Evolutionary conservation across 2,113 vertebrate species (phyloP).

Genomic region (Catharus fuscescens): DNA sequence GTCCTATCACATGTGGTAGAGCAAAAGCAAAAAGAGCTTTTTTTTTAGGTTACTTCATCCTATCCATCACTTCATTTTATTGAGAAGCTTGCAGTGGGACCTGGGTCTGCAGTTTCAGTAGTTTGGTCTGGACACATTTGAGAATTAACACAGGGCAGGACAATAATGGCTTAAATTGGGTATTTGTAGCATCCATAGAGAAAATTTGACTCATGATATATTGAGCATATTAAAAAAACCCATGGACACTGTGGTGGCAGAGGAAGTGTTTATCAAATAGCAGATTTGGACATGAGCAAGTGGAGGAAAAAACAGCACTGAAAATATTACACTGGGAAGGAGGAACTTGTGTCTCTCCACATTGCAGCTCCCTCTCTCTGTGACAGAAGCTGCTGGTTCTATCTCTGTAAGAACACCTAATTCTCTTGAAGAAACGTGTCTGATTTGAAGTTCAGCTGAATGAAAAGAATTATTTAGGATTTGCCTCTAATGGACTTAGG

Average conservation of each 20-base stretch:
- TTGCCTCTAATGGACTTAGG: background rate
- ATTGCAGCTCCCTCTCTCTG: background rate
- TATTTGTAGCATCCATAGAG: background rate
- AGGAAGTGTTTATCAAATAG: background rate
- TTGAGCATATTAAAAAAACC: background rate
- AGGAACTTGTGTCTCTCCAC: background rate
- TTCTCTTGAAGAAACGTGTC: background rate
- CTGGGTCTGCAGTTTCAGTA: background rate
- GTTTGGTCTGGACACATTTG: background rate
- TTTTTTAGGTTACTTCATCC: background rate
- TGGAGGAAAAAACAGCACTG: background rate
- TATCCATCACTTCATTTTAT: background rate
- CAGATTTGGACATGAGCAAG: background rate
- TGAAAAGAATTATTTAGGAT: background rate
- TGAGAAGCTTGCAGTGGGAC: background rate
- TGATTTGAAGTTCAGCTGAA: background rate
- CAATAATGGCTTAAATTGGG: background rate
- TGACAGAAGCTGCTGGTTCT: background rate
- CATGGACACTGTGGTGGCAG: background rate
- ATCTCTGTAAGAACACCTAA: background rate
- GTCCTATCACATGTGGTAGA: accelerated
- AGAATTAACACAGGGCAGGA: background rate
- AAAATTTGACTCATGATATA: background rate
- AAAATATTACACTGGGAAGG: background rate
- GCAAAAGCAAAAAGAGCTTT: background rate